Evolutionary conservation across 2,797 vertebrate species (phyloP).

Genomic region (Myripristis murdjan): DNA sequence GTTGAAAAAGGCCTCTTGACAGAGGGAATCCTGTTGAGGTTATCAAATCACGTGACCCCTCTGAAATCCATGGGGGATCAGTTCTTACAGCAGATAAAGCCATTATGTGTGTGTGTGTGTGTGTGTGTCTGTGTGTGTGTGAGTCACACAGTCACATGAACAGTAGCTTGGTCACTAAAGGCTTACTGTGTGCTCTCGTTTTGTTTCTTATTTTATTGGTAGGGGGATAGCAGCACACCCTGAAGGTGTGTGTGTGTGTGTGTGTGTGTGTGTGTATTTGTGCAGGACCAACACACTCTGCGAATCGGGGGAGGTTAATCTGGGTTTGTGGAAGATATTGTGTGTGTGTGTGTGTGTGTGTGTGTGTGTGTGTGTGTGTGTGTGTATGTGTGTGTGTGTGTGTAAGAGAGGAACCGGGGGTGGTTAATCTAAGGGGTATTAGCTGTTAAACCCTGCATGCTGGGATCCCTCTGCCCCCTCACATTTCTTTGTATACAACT

Average conservation of each 20-base stretch:
- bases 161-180: constrained; percentile 75
- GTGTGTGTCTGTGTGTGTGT: constrained; percentile 28
- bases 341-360: too few species aligned
- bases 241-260: constrained; percentile 53
- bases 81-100: constrained; percentile 82
- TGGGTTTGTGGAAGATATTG: constrained; percentile 75
- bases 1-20: constrained; percentile 82
- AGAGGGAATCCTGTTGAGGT: constrained; percentile 91
- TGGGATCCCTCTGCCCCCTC: constrained; percentile 83
- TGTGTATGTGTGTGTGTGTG: too few species aligned
- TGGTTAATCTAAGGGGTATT: constrained; percentile 87
- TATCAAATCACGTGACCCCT: constrained; percentile 94
- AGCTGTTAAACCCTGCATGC: constrained; percentile 85
- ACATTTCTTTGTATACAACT: constrained; percentile 66
- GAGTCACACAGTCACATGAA: constrained; percentile 74
- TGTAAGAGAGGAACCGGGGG: too few species aligned
- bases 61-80: constrained; percentile 90
- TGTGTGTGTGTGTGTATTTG: constrained; percentile 39
- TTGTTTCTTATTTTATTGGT: constrained; percentile 75
- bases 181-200: constrained; percentile 70
- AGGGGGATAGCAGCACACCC: constrained; percentile 70
- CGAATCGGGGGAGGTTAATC: constrained; percentile 80
- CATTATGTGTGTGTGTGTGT: constrained; percentile 13
- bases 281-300: constrained; percentile 69
- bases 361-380: too few species aligned